Base-by-base conservation (phyloP, 2,888 invertebrate genomes). In the Epistrophe eligans region DNA sequence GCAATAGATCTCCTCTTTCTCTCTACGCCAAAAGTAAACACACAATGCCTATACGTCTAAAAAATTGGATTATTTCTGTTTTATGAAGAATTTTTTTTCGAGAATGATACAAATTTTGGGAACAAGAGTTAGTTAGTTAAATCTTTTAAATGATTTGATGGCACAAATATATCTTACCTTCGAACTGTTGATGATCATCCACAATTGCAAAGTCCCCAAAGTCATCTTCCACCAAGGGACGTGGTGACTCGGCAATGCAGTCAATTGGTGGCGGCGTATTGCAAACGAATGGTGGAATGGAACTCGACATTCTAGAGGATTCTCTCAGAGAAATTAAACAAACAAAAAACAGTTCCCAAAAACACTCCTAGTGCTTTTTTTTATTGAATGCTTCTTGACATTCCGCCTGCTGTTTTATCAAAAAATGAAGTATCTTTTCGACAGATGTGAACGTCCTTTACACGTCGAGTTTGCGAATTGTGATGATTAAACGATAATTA, bases 261-360 rank as follows among this genome's bases (percentile, higher is more conserved):
- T 93, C 93, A 89, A 94, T 94, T 55, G 95, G 94, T 62, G 95
- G 94, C 76, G 95, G 95, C 62, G 94, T 93, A 90, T 93, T 94
- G 90, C 94, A 94, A 82, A 95, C 91, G 80, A 94, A 91, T 84
- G 94, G 94, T 89, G 95, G 95, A 90, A 95, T 94, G 90, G 93
- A 92, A 89, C 93, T 93, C 72, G 87, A 87, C 87, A 87, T 87
- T 38, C 38, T 52, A 32, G 40, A 45, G 48, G 40, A 58, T 19
- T 52, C 43, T 57, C 17, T 43, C 32, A 28, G 7, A n/a, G 60
- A 24, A 45, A 57, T 43, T 81, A 17, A 62, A 28, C 8, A 40
- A 58, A 80, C 15, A 55, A 62, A 71, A 24, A 72, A 45, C 15
- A 58, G 28, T 38, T 70, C 28, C 67, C 19, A 50, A 35, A 24